These are phyloP conservation scores for Ametastegia equiseti DNA, from an alignment of 2,888 invertebrate species.

Conservation along the genomic window DNA sequence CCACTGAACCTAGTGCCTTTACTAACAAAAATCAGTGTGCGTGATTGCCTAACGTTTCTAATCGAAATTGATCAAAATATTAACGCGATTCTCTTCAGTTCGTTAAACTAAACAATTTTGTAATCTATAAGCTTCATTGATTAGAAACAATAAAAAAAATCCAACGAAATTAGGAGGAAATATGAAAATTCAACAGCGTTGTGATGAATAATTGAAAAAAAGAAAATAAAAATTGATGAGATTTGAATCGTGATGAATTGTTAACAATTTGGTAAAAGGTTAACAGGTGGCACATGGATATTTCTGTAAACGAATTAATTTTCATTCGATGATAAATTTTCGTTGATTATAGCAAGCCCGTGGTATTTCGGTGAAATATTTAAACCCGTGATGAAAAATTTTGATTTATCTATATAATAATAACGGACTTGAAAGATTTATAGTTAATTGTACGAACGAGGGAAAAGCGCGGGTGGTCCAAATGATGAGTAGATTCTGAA, in stretches of 20 bases:
- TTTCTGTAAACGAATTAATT: neutral
- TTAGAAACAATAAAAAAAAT: no score
- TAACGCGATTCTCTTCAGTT: no score
- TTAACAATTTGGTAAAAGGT: neutral
- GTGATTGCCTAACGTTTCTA: no score
- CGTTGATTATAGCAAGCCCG: neutral
- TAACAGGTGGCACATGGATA: conserved; percentile 15
- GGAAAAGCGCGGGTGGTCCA: no score
- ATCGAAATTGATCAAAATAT: no score
- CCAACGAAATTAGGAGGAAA: no score
- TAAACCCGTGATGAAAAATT: neutral
- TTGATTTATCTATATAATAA: conserved; percentile 33
- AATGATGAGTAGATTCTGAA: no score
- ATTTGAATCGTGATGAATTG: neutral
- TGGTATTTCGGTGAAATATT: neutral
- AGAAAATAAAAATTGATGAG: neutral
- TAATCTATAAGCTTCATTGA: no score
- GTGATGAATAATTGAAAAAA: neutral
- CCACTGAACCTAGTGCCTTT: neutral
- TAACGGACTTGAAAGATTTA: conserved; percentile 29
- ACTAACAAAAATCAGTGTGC: neutral
- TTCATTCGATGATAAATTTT: neutral
- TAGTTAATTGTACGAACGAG: conserved; percentile 5
- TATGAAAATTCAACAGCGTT: no score
- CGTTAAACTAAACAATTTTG: no score